phyloP scores from a whole-genome alignment of 1,140 invertebrate genomes.

The Anadara kagoshimensis region DNA sequence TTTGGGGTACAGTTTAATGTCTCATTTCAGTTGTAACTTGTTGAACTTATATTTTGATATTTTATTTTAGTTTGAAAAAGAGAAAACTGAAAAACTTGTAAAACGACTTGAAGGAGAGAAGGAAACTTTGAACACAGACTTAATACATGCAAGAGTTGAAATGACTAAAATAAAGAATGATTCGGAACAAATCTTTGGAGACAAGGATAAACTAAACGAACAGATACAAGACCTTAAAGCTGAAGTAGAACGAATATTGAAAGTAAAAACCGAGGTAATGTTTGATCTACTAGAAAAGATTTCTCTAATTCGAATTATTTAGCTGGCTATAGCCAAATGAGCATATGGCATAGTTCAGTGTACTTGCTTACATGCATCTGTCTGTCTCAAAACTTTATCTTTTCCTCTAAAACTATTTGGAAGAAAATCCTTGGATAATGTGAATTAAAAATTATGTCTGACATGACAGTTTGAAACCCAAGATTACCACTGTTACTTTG shows the following conservation, averaged over 20 bases:
- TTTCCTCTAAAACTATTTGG: background rate
- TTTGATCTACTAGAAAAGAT: background rate
- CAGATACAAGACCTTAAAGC: slow-evolving; percentile 65
- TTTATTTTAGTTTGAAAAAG: slow-evolving; percentile 65
- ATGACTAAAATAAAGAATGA: slow-evolving; percentile 53
- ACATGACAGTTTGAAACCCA: background rate
- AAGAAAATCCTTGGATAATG: background rate
- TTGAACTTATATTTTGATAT: too few relatives aligned
- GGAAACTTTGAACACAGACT: slow-evolving; percentile 51
- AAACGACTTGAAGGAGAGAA: slow-evolving; percentile 61
- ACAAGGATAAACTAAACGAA: slow-evolving; percentile 54
- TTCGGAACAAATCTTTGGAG: slow-evolving; percentile 32
- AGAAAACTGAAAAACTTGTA: slow-evolving; percentile 61
- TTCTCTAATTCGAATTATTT: too few relatives aligned
- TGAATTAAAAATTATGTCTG: background rate
- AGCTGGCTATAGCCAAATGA: too few relatives aligned
- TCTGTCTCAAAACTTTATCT: background rate
- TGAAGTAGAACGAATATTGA: slow-evolving; percentile 51
- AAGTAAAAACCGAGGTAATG: slow-evolving; percentile 54
- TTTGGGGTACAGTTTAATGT: too few relatives aligned
- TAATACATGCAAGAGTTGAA: slow-evolving; percentile 60
- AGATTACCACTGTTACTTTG: background rate
- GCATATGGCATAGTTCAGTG: too few relatives aligned
- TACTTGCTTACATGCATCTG: too few relatives aligned
- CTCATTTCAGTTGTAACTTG: too few relatives aligned